Percentiles rank a stretch among this genome's conserved stretches.
Conservation (phyloP, 2,113 vertebrate species). For the Beaufortia kweichowensis region DNA sequence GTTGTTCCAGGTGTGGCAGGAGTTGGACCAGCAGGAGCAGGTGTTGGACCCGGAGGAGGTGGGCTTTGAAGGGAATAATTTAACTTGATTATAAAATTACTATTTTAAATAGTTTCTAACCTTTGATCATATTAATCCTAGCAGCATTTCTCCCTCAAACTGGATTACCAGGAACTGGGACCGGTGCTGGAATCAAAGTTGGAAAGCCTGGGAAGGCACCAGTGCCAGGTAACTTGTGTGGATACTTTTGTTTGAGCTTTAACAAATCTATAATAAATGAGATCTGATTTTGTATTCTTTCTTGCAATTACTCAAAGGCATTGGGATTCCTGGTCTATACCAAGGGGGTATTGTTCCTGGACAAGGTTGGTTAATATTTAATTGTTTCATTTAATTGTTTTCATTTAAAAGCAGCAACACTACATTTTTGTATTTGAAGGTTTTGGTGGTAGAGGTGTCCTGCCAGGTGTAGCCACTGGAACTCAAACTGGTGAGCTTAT, state of each 20-base stretch:
- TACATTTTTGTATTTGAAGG: slow-evolving; percentile 41
- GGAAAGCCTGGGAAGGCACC: slow-evolving; percentile 55
- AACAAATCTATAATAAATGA: not conserved
- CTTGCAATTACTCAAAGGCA: slow-evolving; percentile 40
- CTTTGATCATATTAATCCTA: slow-evolving; percentile 34
- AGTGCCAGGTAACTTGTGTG: slow-evolving; percentile 55
- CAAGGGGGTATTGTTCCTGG: slow-evolving; percentile 59
- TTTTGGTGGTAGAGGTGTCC: slow-evolving; percentile 52
- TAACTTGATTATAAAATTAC: not conserved
- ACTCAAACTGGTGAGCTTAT: slow-evolving; percentile 52
- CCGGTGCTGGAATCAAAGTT: slow-evolving; percentile 38
- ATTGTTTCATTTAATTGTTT: not conserved
- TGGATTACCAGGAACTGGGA: slow-evolving; percentile 45
- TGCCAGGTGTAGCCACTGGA: slow-evolving; percentile 58
- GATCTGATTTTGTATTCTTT: not conserved
- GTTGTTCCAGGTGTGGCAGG: slow-evolving; percentile 7
- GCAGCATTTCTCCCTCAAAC: slow-evolving; percentile 50
- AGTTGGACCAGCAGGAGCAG: slow-evolving; percentile 22
- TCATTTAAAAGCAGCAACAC: not conserved
- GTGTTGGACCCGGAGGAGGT: slow-evolving; percentile 44
- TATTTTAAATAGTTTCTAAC: not conserved
- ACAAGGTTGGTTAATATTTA: slow-evolving; percentile 48
- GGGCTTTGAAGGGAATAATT: not conserved
- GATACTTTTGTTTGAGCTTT: not conserved
- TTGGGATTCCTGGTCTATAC: slow-evolving; percentile 58